phyloP scores from a whole-genome alignment of 2,888 invertebrate genomes.

The Griposia aprilina region DNA sequence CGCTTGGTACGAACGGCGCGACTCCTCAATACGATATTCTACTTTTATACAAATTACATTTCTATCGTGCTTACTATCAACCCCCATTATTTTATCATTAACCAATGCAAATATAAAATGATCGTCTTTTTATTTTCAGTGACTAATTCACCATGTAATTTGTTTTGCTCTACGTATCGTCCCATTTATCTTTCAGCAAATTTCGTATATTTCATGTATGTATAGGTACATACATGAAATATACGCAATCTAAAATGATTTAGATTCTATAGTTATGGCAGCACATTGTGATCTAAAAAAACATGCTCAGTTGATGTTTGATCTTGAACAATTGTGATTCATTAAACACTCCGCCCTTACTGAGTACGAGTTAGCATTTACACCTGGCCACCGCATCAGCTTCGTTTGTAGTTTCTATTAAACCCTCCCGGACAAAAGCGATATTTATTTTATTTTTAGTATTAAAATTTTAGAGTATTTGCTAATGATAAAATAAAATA shows the following conservation, averaged over 20 bases:
- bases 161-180: constrained; percentile 11
- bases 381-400: constrained; percentile 57
- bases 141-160: constrained; percentile 74
- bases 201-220: background rate
- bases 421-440: background rate
- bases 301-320: constrained; percentile 39
- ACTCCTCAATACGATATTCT: constrained; percentile 82
- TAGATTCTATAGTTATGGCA: constrained; percentile 15
- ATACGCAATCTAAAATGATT: constrained; percentile 1
- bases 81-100: constrained; percentile 90
- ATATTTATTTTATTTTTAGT: background rate
- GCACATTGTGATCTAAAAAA: constrained; percentile 10
- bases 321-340: constrained; percentile 70
- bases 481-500: background rate
- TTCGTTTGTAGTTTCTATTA: constrained; percentile 20
- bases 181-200: background rate
- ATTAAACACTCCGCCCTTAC: constrained; percentile 62
- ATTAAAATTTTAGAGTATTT: background rate
- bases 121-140: constrained; percentile 77
- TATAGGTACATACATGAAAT: too few species aligned
- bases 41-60: constrained; percentile 89
- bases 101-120: constrained; percentile 83
- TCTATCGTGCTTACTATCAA: constrained; percentile 88
- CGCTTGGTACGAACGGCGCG: constrained; percentile 85
- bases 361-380: constrained; percentile 42